Evolutionary conservation across 1,140 invertebrate genomes (phyloP).

Genomic region (Helicoverpa armigera): DNA sequence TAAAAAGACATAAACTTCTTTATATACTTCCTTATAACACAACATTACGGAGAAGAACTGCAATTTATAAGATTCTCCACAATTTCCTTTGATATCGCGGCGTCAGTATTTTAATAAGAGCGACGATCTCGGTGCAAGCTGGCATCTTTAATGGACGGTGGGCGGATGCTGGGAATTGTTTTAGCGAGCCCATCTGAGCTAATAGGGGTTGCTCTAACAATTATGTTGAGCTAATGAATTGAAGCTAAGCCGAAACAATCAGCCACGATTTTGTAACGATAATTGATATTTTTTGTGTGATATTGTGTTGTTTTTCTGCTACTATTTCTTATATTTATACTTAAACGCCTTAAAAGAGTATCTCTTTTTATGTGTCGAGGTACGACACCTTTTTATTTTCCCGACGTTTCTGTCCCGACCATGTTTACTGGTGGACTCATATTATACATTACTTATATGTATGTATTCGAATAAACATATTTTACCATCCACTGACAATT

Average conservation of each 20-base stretch:
- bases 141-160: conserved; percentile 57
- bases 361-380: too few relatives aligned
- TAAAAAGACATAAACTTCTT: neutral
- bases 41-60: too few relatives aligned
- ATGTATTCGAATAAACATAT: neutral
- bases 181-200: conserved; percentile 55
- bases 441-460: too few relatives aligned
- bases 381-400: too few relatives aligned
- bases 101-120: conserved; percentile 22
- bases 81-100: conserved; percentile 14
- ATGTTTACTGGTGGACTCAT: too few relatives aligned
- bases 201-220: conserved; percentile 54
- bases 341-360: too few relatives aligned
- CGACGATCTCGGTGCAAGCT: conserved; percentile 20
- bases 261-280: neutral
- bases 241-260: conserved; percentile 16
- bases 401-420: too few relatives aligned
- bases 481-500: too few relatives aligned
- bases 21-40: too few relatives aligned
- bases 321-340: too few relatives aligned
- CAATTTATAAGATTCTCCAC: neutral
- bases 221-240: conserved; percentile 53
- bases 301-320: neutral
- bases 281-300: neutral
- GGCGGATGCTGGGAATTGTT: conserved; percentile 64